Conservation (phyloP, 1,140 invertebrate genomes). For the Scaptomyza graminum region DNA sequence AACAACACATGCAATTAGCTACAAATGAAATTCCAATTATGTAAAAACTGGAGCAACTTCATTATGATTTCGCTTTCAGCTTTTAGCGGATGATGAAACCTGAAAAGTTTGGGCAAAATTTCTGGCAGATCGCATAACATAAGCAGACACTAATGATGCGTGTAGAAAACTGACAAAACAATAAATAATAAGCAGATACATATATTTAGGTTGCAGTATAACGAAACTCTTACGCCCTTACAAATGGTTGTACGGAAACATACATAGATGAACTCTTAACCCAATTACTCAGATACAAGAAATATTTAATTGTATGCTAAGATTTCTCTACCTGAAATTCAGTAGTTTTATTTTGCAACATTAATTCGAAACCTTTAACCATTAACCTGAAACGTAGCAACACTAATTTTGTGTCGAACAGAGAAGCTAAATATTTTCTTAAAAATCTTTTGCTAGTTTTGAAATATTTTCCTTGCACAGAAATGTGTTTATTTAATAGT, state of each 20-base stretch:
- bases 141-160: constrained; percentile 73
- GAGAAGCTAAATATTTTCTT: too few relatives aligned
- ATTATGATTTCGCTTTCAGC: constrained; percentile 51
- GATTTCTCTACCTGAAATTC: too few relatives aligned
- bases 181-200: constrained; percentile 10
- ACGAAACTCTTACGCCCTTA: constrained; percentile 18
- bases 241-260: background rate
- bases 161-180: constrained; percentile 27
- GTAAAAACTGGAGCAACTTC: constrained; percentile 72
- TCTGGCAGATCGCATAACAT: constrained; percentile 72
- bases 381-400: too few relatives aligned
- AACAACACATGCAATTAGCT: constrained; percentile 41
- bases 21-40: constrained; percentile 73
- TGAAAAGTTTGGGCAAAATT: constrained; percentile 54
- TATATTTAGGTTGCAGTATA: background rate
- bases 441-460: too few relatives aligned
- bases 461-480: too few relatives aligned
- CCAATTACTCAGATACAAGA: too few relatives aligned
- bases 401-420: too few relatives aligned
- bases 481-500: too few relatives aligned
- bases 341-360: too few relatives aligned
- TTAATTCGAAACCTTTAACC: too few relatives aligned
- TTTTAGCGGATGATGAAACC: constrained; percentile 58
- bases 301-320: too few relatives aligned
- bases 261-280: background rate